Base-by-base conservation (phyloP, 2,113 vertebrate genomes). In the Isurus oxyrinchus region DNA sequence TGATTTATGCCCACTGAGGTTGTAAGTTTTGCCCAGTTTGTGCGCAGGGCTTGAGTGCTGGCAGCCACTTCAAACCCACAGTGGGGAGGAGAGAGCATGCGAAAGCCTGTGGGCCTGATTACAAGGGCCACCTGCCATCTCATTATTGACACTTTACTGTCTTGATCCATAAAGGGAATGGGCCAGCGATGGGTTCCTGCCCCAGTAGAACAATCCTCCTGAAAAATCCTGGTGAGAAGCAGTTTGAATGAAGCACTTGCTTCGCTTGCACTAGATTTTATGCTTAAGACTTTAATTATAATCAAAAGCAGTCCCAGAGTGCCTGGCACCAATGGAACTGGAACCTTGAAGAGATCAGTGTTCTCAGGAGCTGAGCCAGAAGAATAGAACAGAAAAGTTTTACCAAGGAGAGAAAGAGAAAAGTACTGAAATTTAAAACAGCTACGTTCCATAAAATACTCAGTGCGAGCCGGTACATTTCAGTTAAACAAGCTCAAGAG, bases 231-330 rank as follows among this genome's bases (percentile, higher is more conserved):
- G 88, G 88, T 8, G 63, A 66, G 10, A 69, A 31, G 35, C n/a
- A 7, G 25, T 31, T 35, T 27, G 13, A 81, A 5, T 81, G 76
- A 35, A n/a, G 53, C 3, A 55, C 53, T 91, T n/a, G 55, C 31
- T 11, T 59, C 35, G 25, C 55, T 31, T 14, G 55, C 7, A 55
- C 25, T 8, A 91, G 88, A n/a, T 93, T 61, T 93, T n/a, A 35
- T 93, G 61, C 90, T 61, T n/a, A 4, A 61, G 57, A 93, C 90
- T 93, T 61, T 63, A 93, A 93, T 93, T 61, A 61, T 61, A 93
- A 93, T n/a, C 53, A 35, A 93, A 61, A 93, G 11, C 23, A 27
- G 86, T 44, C 23, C n/a, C 2, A 3, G 49, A 57, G 53, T 27
- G 53, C 10, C 87, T 31, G 53, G 25, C 49, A 55, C 49, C 49